Conservation (phyloP, 2,888 invertebrate genomes). For the Thera britannica region DNA sequence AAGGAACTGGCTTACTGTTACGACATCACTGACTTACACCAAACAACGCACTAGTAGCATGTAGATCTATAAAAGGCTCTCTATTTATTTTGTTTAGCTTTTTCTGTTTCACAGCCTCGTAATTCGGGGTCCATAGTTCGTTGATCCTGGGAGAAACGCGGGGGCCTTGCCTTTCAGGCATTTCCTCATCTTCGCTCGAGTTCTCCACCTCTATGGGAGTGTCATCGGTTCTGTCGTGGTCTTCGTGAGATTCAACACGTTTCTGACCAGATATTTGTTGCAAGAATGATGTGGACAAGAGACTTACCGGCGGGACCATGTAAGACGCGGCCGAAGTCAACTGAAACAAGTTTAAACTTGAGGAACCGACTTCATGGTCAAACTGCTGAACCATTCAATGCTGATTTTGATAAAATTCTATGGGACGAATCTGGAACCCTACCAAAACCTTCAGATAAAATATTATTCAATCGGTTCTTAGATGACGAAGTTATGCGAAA, state of each 20-base stretch:
- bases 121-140: conserved; percentile 73
- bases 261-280: conserved; percentile 70
- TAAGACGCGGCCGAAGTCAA: conserved; percentile 74
- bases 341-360: conserved; percentile 53
- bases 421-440: too few relatives aligned
- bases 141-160: conserved; percentile 51
- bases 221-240: conserved; percentile 47
- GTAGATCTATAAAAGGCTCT: conserved; percentile 63
- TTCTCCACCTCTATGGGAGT: conserved; percentile 54
- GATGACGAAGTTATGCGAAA: too few relatives aligned
- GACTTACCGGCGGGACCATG: conserved; percentile 75
- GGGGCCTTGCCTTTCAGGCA: conserved; percentile 43
- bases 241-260: conserved; percentile 44
- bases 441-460: too few relatives aligned
- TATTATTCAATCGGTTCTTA: too few relatives aligned
- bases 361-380: too few relatives aligned
- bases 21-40: conserved; percentile 33
- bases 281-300: conserved; percentile 72
- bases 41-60: conserved; percentile 62
- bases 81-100: conserved; percentile 68
- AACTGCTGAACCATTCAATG: too few relatives aligned
- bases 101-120: conserved; percentile 77
- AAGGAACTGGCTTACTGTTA: background rate
- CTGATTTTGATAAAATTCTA: too few relatives aligned
- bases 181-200: conserved; percentile 69